A percentile compares a stretch with the other conserved stretches of the same genome.
Conservation (phyloP, 2,888 invertebrate genomes). For the Lepidocyrtoides sp. region DNA sequence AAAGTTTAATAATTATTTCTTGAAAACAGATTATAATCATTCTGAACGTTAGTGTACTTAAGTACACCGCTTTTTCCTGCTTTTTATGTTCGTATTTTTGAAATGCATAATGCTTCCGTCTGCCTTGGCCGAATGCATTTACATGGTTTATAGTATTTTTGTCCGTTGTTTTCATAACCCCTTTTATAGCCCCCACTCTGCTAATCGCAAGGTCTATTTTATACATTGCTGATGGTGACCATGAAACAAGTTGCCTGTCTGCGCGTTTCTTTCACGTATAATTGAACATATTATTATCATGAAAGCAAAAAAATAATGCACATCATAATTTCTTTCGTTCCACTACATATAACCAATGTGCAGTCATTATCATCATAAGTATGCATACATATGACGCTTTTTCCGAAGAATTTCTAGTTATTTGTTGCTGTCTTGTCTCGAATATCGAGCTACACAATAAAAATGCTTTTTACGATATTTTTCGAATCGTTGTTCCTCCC, state of each 20-base stretch:
- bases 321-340: neutral
- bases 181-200: slow-evolving; percentile 29
- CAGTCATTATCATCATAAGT: neutral
- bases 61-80: neutral
- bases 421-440: neutral
- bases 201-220: slow-evolving; percentile 11
- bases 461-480: slow-evolving; percentile 36
- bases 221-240: neutral
- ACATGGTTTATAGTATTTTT: neutral
- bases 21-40: neutral
- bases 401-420: slow-evolving; percentile 10
- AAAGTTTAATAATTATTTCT: too few relatives aligned
- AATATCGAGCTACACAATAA: neutral
- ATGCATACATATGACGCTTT: slow-evolving; percentile 35
- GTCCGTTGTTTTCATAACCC: slow-evolving; percentile 5
- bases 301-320: neutral
- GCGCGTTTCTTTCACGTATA: neutral
- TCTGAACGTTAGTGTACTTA: neutral
- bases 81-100: neutral
- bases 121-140: neutral
- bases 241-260: neutral
- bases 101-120: neutral
- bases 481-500: slow-evolving; percentile 37
- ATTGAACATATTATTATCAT: neutral
- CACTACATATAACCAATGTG: too few relatives aligned